Evolutionary conservation across 2,113 vertebrate species (phyloP).

Genomic region (Rhinoptilus africanus): DNA sequence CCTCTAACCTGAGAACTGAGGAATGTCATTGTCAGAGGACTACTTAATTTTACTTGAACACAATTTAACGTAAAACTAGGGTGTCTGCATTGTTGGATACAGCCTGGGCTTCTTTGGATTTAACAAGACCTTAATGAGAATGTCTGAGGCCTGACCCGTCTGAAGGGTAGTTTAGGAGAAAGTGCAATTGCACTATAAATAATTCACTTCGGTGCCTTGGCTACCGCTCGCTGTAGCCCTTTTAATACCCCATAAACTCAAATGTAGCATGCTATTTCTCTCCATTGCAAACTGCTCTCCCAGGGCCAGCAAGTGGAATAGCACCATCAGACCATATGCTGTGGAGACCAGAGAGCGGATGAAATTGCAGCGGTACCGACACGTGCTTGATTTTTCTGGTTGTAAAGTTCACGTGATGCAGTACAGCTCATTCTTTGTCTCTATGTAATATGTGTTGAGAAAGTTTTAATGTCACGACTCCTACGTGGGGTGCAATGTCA

Average conservation of each 20-base stretch:
- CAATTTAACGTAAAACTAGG: not conserved
- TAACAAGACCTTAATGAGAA: conserved; percentile 33
- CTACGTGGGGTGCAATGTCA: not conserved
- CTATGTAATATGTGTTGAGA: not conserved
- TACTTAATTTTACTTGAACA: not conserved
- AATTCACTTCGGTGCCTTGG: conserved; percentile 43
- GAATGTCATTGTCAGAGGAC: not conserved
- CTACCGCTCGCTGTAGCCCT: conserved; percentile 43
- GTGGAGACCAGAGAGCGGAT: conserved; percentile 11
- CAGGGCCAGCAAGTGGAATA: conserved; percentile 42
- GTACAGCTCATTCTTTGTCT: not conserved
- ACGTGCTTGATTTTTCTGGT: not conserved
- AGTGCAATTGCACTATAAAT: conserved; percentile 46
- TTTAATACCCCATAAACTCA: conserved; percentile 72
- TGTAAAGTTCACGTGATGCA: conserved; percentile 24
- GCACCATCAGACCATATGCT: conserved; percentile 66
- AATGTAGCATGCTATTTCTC: conserved; percentile 68
- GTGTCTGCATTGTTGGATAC: not conserved
- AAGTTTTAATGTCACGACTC: not conserved
- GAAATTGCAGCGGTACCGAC: not conserved
- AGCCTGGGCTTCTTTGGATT: not conserved
- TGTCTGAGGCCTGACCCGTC: not conserved
- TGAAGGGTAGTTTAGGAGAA: conserved; percentile 46
- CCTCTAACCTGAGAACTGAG: not conserved
- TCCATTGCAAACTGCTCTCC: conserved; percentile 53